A percentile compares a stretch with the other conserved stretches of the same genome.
These are phyloP conservation scores for Scolopax mira DNA, from an alignment of 2,113 vertebrate genomes.

Conservation along the genomic window DNA sequence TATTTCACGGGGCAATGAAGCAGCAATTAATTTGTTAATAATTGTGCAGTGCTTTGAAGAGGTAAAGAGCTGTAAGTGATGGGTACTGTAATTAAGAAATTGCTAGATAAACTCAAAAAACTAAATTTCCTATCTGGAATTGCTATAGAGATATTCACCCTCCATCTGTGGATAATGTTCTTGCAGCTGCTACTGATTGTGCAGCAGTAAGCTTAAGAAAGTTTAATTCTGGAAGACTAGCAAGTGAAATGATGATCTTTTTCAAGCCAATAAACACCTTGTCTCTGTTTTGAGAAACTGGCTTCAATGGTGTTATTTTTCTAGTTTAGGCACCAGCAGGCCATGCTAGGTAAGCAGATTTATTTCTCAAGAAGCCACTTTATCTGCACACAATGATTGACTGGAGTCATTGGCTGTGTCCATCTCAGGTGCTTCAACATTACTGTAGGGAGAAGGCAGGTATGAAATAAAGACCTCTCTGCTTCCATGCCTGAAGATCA, in stretches of 20 bases:
- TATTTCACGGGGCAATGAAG: background rate
- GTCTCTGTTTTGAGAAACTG: background rate
- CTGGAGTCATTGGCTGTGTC: background rate
- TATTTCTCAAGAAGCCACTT: background rate
- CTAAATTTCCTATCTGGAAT: background rate
- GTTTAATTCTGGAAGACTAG: background rate
- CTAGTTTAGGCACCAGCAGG: background rate
- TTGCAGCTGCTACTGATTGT: background rate
- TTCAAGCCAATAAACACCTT: background rate
- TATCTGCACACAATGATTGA: background rate
- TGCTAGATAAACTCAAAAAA: background rate
- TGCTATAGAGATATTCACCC: background rate
- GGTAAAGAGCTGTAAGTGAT: slow-evolving; percentile 14
- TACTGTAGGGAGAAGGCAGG: background rate
- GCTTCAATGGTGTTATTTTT: background rate
- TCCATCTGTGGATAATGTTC: background rate
- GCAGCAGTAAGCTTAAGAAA: background rate
- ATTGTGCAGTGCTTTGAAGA: slow-evolving; percentile 3
- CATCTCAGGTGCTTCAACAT: background rate
- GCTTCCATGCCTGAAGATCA: background rate
- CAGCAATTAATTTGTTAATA: slow-evolving; percentile 40
- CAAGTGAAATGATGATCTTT: background rate
- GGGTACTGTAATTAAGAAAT: slow-evolving; percentile 37
- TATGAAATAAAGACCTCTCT: background rate
- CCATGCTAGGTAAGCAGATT: background rate